Evolutionary conservation across 2,113 vertebrate genomes (phyloP), one percentile per base, ranked within the genome.

Genomic region (Oplegnathus fasciatus): DNA sequence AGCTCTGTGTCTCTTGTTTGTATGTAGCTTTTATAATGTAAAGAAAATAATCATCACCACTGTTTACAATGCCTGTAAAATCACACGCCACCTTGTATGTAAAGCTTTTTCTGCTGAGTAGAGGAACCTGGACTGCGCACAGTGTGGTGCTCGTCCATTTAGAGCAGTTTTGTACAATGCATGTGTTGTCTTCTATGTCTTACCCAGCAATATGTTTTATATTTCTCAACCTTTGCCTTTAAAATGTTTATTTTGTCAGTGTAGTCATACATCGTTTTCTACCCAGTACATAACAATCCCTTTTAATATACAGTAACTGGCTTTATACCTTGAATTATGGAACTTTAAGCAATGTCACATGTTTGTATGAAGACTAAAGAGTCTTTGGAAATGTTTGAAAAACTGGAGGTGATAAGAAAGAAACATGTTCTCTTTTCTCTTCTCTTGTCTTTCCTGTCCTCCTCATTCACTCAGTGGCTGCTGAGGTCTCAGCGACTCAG

Each of bases 341-440:
- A 86, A 80, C 76, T 72, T 28, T 7, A 76, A 68, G 64, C 65
- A 54, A 40, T 54, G 72, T 24, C 74, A 54, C 65, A 65, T 65
- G 57, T 80, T 75, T 80, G 76, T 65, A 37, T 17, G 20, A 60
- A 50, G 55, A 70, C 65, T 18, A 0, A 40, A 50, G 15, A 7
- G 26, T 78, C 40, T 65, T 28, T 85, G 46, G 30, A 70, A 71
- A 37, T 69, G 54, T 83, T 42, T 3, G 14, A 61, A 65, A 37
- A 40, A 24, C 24, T 64, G 67, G 42, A 70, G 42, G 24, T 72
- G 24, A n/a, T 30, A 81, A 73, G 67, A 77, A 69, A 77, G 42
- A 70, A 77, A 67, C 7, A 0, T 30, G 34, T 28, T 66, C 46
- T 42, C 52, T 81, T 50, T 44, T 66, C 46, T 42, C 62, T 57